phyloP scores from a whole-genome alignment of 2,888 invertebrate species.

The Mechanitis mazaeus region DNA sequence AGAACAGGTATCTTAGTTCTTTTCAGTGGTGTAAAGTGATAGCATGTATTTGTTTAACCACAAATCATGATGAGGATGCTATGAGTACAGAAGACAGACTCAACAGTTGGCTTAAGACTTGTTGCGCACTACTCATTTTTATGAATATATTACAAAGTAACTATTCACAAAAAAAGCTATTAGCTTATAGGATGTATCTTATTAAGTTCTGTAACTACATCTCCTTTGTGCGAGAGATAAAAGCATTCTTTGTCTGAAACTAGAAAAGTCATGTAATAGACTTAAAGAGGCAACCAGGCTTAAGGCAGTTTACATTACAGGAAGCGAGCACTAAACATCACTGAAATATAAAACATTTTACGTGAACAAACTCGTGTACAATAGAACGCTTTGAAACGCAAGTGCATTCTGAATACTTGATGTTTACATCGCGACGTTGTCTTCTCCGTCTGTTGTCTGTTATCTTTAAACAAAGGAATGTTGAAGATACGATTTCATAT shows the following conservation, averaged over 20 bases:
- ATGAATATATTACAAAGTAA: constrained; percentile 55
- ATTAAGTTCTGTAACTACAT: neutral
- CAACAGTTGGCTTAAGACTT: constrained; percentile 71
- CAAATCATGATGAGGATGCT: constrained; percentile 33
- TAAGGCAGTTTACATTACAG: constrained; percentile 25
- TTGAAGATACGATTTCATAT: constrained; percentile 13
- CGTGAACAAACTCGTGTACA: constrained; percentile 26
- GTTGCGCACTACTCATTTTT: constrained; percentile 59
- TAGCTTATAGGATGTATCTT: neutral
- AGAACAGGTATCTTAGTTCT: too few species aligned
- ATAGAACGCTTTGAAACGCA: constrained; percentile 26
- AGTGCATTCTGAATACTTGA: constrained; percentile 30
- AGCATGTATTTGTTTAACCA: constrained; percentile 25
- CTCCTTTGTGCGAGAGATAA: neutral
- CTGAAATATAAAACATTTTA: constrained; percentile 25
- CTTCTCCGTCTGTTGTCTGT: constrained; percentile 5
- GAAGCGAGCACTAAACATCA: constrained; percentile 24
- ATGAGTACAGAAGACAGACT: constrained; percentile 44
- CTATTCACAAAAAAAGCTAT: constrained; percentile 32
- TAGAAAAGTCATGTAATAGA: constrained; percentile 2
- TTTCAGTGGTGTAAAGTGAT: neutral
- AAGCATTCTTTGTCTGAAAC: constrained; percentile 1
- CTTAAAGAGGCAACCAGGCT: constrained; percentile 21
- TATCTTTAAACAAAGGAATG: constrained; percentile 20
- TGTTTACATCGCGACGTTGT: constrained; percentile 18